phyloP scores from a whole-genome alignment of 2,797 vertebrate genomes.

The Sebastes nivosus region DNA sequence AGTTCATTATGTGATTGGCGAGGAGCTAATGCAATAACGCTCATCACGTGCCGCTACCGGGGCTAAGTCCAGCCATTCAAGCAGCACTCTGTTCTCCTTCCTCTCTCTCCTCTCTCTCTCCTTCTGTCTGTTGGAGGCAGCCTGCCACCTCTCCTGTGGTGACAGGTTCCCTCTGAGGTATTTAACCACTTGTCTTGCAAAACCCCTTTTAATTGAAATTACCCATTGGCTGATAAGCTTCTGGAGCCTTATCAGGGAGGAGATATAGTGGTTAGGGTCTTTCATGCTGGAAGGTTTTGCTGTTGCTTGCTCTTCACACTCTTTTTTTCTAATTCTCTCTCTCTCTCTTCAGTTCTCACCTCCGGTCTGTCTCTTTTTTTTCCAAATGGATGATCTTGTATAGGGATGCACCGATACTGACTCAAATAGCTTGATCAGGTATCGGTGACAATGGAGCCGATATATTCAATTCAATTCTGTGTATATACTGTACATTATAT shows the following conservation, averaged over 20 bases:
- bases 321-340: constrained; percentile 41
- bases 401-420: not conserved
- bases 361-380: not conserved
- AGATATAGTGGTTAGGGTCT: constrained; percentile 64
- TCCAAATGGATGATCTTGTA: not conserved
- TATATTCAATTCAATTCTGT: not conserved
- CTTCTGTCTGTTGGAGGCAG: constrained; percentile 50
- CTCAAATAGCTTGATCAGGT: not conserved
- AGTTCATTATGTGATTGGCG: constrained; percentile 78
- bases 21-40: constrained; percentile 80
- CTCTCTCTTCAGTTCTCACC: constrained; percentile 13
- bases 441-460: not conserved
- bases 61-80: constrained; percentile 69
- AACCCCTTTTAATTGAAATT: constrained; percentile 82
- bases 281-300: constrained; percentile 61
- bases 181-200: constrained; percentile 81
- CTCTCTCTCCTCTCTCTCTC: not conserved
- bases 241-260: constrained; percentile 66
- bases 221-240: constrained; percentile 75
- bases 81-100: constrained; percentile 61
- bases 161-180: constrained; percentile 81
- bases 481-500: not conserved
- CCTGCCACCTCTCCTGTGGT: constrained; percentile 73
- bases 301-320: constrained; percentile 31
- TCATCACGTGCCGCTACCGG: constrained; percentile 68